Evolutionary conservation across 2,888 invertebrate species (phyloP).

Genomic region (Xestobium rufovillosum): DNA sequence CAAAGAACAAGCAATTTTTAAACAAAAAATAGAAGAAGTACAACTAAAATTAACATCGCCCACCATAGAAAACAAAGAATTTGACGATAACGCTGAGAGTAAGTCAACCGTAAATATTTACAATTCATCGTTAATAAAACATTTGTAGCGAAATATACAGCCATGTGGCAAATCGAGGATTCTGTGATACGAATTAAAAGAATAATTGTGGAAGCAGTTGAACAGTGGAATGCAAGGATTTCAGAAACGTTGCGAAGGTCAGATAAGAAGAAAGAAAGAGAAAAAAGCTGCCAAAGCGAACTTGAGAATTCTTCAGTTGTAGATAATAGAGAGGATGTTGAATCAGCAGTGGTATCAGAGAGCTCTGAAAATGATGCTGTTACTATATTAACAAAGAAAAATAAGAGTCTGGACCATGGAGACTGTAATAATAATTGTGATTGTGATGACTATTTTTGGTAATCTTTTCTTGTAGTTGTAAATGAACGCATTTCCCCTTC

Average conservation of each 20-base stretch:
- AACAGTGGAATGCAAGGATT: conserved; percentile 60
- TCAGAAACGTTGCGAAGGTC: conserved; percentile 37
- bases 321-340: conserved; percentile 5
- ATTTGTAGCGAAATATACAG: too few species aligned
- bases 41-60: conserved; percentile 68
- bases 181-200: conserved; percentile 57
- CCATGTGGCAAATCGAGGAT: conserved; percentile 56
- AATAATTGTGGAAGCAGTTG: conserved; percentile 61
- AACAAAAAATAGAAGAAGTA: conserved; percentile 73
- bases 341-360: conserved; percentile 22
- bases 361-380: conserved; percentile 36
- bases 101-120: too few species aligned
- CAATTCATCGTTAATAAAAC: too few species aligned
- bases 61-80: conserved; percentile 49
- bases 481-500: too few species aligned
- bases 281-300: conserved; percentile 20
- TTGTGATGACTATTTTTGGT: too few species aligned
- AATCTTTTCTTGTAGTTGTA: too few species aligned
- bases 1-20: conserved; percentile 66
- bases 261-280: conserved; percentile 36
- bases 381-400: conserved; percentile 43
- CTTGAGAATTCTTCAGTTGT: conserved; percentile 8
- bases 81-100: conserved; percentile 30
- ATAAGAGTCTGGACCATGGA: conserved; percentile 41
- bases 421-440: conserved; percentile 35